Base-by-base conservation (phyloP, 1,140 invertebrate genomes). In the Hypothenemus hampei region DNA sequence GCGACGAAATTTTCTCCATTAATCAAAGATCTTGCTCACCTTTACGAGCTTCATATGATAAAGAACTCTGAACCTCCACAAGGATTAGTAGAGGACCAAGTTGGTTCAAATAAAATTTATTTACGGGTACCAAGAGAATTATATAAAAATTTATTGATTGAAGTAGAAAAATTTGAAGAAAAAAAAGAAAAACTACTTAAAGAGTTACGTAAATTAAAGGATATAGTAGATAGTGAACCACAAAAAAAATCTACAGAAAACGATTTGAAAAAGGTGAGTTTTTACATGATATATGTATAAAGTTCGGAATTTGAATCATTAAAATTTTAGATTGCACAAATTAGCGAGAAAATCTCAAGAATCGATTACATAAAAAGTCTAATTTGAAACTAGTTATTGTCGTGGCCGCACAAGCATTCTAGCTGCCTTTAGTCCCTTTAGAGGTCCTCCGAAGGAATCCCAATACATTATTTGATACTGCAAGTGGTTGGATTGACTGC, bases 381-480 rank as follows among this genome's bases (percentile, higher is more conserved):
- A 23, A 39, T 16, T 20, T 11, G 22, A n/a, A 43, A 23, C 3
- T 43, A 43, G 8, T 43, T 24, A 21, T 8, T 39, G 11, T 22
- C 48, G 54, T 4, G 78, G 77, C 41, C 80, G 66, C 23, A 82
- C 75, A 72, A 80, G 76, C 72, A 82, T 81, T 49, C 75, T 72
- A 1, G 78, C 72, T 53, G 73, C 74, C 43, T 68, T 68, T 1
- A 82, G 67, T 1, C 79, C 81, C 15, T 75, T 75, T 20, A 67
- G 71, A 0, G 78, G 74, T 3, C 77, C 80, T 37, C 75, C 74
- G 67, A 79, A 81, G 20, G 78, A 77, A 47, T 77, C 77, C 81
- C 81, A 82, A 57, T 81, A 81, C 39, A 81, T 77, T 0, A 78
- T 75, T 57, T 80, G 74, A n/a, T 75, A 77, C 43, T 73, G 68